Conservation (phyloP, 1,140 invertebrate genomes). For the Drosophila seguyi region DNA sequence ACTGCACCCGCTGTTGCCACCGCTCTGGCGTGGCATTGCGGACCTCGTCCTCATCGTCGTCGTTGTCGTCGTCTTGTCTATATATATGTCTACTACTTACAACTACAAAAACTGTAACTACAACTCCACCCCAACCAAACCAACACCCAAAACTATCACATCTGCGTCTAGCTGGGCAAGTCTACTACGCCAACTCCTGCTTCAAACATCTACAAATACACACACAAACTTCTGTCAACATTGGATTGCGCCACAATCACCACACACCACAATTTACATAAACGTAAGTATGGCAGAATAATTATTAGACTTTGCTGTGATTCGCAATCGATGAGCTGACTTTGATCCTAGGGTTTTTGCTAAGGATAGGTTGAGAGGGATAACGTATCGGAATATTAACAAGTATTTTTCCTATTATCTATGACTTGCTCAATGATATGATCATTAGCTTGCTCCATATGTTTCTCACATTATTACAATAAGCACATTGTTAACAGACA, state of each 20-base stretch:
- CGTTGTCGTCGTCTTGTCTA: conserved; percentile 79
- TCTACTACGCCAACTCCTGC: conserved; percentile 26
- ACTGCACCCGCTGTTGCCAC: conserved; percentile 35
- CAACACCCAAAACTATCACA: conserved; percentile 32
- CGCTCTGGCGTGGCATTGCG: conserved; percentile 36
- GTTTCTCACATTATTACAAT: conserved; percentile 7
- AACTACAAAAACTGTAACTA: conserved; percentile 61
- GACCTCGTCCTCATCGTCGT: conserved; percentile 56
- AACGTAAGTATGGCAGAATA: conserved; percentile 52
- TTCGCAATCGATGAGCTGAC: conserved; percentile 5
- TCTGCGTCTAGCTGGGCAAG: conserved; percentile 50
- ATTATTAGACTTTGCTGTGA: not conserved
- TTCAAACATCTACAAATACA: conserved; percentile 15
- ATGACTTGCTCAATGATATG: not conserved
- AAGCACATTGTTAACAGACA: conserved; percentile 3
- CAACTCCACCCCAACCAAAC: conserved; percentile 23
- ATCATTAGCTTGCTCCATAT: conserved; percentile 1
- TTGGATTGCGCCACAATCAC: conserved; percentile 52
- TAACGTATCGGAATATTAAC: not conserved
- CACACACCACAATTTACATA: conserved; percentile 45
- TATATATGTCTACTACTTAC: conserved; percentile 80
- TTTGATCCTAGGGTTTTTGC: not conserved
- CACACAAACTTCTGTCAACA: conserved; percentile 20
- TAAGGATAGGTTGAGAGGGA: not conserved
- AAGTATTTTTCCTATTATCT: not conserved